Evolutionary conservation across 2,888 invertebrate genomes (phyloP), one percentile per base, ranked within the genome.

Genomic region (Oligia fasciuncula): DNA sequence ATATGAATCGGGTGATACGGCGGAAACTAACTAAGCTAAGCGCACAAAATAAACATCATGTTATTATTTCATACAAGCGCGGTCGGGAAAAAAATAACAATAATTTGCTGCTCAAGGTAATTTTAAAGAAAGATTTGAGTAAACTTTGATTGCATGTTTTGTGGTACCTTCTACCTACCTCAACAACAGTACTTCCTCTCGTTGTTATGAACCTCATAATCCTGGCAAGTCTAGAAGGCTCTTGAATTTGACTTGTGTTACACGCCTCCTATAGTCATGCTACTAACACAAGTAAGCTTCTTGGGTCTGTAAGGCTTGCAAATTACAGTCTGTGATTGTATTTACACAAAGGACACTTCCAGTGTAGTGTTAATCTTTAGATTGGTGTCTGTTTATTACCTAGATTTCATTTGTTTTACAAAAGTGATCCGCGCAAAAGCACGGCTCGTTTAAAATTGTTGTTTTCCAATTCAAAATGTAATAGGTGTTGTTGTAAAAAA

Each of bases 231-330:
- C 73, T 73, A 8, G 66, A 87, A 85, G 76, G 43, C 60, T 63
- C 75, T 54, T 85, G 85, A 87, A 87, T 70, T 43, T 69, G 54
- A 76, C 87, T 80, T 85, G 87, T 85, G 81, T 87, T 75, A 77
- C 65, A 71, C 14, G 14, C 71, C 73, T 46, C 35, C 2, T 14
- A n/a, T n/a, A 46, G 23, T 54, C 14, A 69, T 65, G 71, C 29
- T n/a, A 40, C 67, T 87, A 68, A 80, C 87, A 87, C 87, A 77
- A 85, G 85, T 69, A 69, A 76, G 74, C 68, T 87, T 85, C 81
- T 77, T 19, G 80, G 19, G 74, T 80, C 66, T 73, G 60, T 60
- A 54, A n/a, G 87, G 49, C 87, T 85, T 85, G 80, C 43, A 67
- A 40, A 63, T 69, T 63, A 68, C 62, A 75, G 63, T 84, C 73